phyloP scores from a whole-genome alignment of 2,113 vertebrate genomes.

The Laticauda colubrina region DNA sequence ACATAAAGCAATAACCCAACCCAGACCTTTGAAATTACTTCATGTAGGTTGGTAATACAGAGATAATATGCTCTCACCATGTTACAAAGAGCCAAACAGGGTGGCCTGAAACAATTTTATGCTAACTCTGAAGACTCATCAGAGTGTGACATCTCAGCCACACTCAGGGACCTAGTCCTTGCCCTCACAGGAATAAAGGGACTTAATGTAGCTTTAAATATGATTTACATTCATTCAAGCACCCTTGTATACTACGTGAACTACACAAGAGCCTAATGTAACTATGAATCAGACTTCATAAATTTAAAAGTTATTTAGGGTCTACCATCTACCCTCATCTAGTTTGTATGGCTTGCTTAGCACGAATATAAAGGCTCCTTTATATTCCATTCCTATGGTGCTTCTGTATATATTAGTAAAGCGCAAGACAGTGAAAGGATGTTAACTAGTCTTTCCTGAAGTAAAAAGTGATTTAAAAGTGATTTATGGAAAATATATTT shows the following conservation, averaged over 20 bases:
- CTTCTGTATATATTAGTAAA: neutral
- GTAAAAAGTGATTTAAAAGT: neutral
- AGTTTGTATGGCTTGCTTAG: constrained; percentile 6
- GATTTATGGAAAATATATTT: neutral
- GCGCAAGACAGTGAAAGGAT: neutral
- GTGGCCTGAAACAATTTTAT: neutral
- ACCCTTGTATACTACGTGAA: neutral
- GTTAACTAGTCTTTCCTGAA: neutral
- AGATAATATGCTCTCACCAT: constrained; percentile 1
- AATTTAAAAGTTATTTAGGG: constrained; percentile 33
- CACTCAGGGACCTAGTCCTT: neutral
- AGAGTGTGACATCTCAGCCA: constrained; percentile 1
- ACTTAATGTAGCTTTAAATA: constrained; percentile 31
- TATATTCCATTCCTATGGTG: neutral
- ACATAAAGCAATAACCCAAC: constrained; percentile 21
- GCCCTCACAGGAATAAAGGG: neutral
- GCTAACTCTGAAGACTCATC: neutral
- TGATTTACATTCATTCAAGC: constrained; percentile 32
- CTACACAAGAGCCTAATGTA: constrained; percentile 19
- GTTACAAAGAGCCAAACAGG: neutral
- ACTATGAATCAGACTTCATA: constrained; percentile 38
- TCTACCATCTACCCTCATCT: constrained; percentile 14
- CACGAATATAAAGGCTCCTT: constrained; percentile 17
- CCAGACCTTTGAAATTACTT: constrained; percentile 24
- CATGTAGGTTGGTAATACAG: neutral